Base-by-base conservation (phyloP, 1,140 invertebrate species). In the Diprion similis region DNA sequence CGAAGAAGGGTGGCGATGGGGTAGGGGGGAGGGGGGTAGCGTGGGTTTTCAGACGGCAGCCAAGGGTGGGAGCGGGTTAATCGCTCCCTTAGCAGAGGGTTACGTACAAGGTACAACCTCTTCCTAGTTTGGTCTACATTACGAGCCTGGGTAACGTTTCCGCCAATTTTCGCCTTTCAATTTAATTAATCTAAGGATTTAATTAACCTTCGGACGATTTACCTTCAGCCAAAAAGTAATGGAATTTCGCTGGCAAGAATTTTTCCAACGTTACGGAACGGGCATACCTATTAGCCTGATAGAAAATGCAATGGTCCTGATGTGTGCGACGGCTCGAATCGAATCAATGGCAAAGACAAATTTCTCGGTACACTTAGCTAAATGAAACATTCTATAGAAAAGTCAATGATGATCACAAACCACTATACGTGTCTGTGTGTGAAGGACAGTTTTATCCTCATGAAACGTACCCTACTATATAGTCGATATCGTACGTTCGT, bases 141-240 rank as follows among this genome's bases (percentile, higher is more conserved):
- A 59, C 51, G 51, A 59, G 51, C 51, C 51, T 59, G 7, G 18
- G 37, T 68, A 45, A 68, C 15, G 66, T 68, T 68, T 68, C 66
- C 66, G 66, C 18, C 66, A 9, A 68, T 68, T 68, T 68, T 68
- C 66, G 19, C 66, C 66, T 68, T 19, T 68, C 15, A 68, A 68
- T 68, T 68, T 19, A 68, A 68, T 68, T 68, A 68, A 68, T 68
- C 66, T 18, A 13, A 45, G 66, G 11, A 68, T 68, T 68, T 68
- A 68, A 68, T 68, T 68, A 68, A 68, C 66, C 15, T 68, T 10
- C 18, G 37, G 11, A 45, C 66, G 15, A 17, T 68, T 68, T 13
- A 68, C 66, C 66, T 68, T 68, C 13, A 45, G 4, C 19, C 11
- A 18, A 64, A 64, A 64, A 64, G 59, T 64, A 64, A 18, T 17